Base-by-base conservation (phyloP, 2,797 vertebrate genomes). In the Knipowitschia caucasica region DNA sequence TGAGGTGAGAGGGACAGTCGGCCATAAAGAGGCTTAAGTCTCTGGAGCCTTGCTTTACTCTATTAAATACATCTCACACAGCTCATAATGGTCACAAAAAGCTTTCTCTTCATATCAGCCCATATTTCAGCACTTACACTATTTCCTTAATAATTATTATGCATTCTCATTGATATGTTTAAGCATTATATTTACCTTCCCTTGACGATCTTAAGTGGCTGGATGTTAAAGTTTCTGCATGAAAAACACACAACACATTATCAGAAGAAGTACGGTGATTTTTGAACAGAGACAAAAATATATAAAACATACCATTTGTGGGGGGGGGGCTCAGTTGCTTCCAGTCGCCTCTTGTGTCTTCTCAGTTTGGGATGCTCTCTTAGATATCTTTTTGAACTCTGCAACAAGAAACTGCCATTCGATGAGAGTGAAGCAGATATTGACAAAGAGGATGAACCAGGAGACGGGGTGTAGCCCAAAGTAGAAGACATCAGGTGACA, bases 1-100 rank as follows among this genome's bases (percentile, higher is more conserved):
- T 36, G 58, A 56, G 35, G 64, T 79, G 70, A 78, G 71, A 76
- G 82, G 76, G 74, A 72, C 58, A 68, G 63, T 77, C 84, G 81
- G 74, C 54, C n/a, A 46, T 59, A 85, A 89, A 87, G 87, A 88
- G 77, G 86, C 82, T 88, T 88, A 87, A 49, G 50, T 64, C 58
- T 73, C 38, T 29, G 43, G 53, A 38, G 62, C 56, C 39, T 30
- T 69, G 58, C 56, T 69, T 67, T 69, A 56, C 50, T 42, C 21
- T 36, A n/a, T 56, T 42, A 52, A 25, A 51, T 53, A 75, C 31
- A 64, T 70, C 59, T 52, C 67, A 65, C 9, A 17, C 27, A 50
- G 17, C 61, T 60, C 60, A 34, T 57, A 21, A 35, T 18, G 46
- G 56, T 4, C 63, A 64, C 50, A 50, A 61, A 49, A 58, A 18